These are phyloP conservation scores for Lycophotia porphyrea DNA, from an alignment of 2,888 invertebrate species.

Conservation along the genomic window DNA sequence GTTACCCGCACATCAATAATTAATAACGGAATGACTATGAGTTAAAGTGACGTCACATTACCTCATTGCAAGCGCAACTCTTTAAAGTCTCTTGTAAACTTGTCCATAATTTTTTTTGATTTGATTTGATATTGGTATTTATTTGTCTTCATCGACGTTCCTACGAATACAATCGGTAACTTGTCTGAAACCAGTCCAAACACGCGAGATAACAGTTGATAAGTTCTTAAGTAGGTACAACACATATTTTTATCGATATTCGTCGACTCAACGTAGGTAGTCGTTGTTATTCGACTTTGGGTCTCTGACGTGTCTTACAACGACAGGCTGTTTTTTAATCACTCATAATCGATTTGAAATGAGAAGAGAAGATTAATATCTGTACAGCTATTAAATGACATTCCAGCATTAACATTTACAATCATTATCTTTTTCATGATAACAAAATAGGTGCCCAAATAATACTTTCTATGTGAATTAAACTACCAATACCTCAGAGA, in stretches of 20 bases:
- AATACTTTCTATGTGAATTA: background rate
- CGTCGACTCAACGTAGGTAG: background rate
- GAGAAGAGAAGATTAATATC: background rate
- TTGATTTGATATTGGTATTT: too few species aligned
- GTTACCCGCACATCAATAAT: too few species aligned
- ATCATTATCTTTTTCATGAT: conserved; percentile 9
- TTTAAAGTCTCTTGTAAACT: too few species aligned
- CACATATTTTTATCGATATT: conserved; percentile 25
- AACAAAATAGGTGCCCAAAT: background rate
- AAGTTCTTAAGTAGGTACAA: background rate
- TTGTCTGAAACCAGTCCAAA: conserved; percentile 23
- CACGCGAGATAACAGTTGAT: conserved; percentile 51
- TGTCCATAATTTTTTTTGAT: too few species aligned
- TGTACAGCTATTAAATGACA: background rate
- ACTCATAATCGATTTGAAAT: conserved; percentile 1
- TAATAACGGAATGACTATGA: too few species aligned
- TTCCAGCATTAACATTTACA: background rate
- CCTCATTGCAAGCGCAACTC: too few species aligned
- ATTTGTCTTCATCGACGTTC: conserved; percentile 4
- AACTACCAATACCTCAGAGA: background rate
- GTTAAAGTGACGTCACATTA: too few species aligned
- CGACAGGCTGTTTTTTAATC: conserved; percentile 18
- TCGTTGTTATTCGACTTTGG: conserved; percentile 22
- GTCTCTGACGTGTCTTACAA: conserved; percentile 36
- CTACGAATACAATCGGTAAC: conserved; percentile 7